Percentiles rank a stretch among this genome's conserved stretches.
phyloP scores from a whole-genome alignment of 35 echinoderm and acorn worm species.

The Apostichopus parvimensis region DNA sequence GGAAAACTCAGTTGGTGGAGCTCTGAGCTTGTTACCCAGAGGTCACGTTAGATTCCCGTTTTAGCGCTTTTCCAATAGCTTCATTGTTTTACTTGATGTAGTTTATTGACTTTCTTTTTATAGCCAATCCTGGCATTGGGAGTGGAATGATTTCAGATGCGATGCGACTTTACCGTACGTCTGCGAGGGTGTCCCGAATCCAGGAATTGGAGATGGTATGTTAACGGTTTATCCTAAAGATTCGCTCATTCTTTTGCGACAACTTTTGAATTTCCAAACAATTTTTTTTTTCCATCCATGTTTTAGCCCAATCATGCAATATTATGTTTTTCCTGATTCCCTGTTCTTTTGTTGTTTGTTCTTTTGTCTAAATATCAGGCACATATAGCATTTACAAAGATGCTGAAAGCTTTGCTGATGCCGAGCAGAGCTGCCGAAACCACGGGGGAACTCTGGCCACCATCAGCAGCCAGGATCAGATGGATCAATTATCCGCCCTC shows the following conservation, averaged over 20 bases:
- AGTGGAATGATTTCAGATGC: slow-evolving; percentile 73
- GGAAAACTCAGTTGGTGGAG: too few relatives aligned
- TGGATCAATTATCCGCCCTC: slow-evolving; percentile 10
- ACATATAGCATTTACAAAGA: slow-evolving; percentile 51
- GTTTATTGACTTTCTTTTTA: background rate
- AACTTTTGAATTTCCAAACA: background rate
- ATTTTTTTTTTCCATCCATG: too few relatives aligned
- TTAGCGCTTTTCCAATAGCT: too few relatives aligned
- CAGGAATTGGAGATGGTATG: slow-evolving; percentile 28
- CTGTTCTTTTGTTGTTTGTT: background rate
- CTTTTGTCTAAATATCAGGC: background rate
- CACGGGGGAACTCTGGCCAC: slow-evolving; percentile 71
- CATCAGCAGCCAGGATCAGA: slow-evolving; percentile 39
- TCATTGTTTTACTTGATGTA: too few relatives aligned
- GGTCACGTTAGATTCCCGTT: too few relatives aligned
- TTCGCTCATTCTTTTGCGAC: background rate
- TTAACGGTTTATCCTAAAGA: background rate
- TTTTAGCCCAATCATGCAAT: too few relatives aligned
- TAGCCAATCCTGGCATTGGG: slow-evolving; percentile 61
- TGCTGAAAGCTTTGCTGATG: slow-evolving; percentile 56
- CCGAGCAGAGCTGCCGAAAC: slow-evolving; percentile 45
- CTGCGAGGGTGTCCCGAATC: slow-evolving; percentile 50
- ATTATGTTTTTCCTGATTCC: too few relatives aligned
- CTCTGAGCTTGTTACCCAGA: too few relatives aligned
- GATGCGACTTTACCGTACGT: slow-evolving; percentile 40